Percentiles rank a stretch among this genome's conserved stretches.
Conservation (phyloP, 2,113 vertebrate genomes). For the Oryzias melastigma region DNA sequence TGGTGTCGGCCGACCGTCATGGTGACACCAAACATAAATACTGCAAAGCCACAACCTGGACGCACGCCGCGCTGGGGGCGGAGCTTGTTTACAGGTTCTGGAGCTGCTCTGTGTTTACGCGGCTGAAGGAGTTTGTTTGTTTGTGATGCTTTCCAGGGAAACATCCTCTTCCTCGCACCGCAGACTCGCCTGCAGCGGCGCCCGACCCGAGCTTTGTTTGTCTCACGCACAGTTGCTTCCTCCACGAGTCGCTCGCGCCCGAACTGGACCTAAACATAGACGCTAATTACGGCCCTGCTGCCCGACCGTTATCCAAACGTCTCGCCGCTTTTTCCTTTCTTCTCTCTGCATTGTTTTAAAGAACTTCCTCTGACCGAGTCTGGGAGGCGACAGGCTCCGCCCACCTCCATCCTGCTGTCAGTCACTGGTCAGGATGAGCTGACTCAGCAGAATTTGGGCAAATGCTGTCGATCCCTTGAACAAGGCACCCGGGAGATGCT, state of each 20-base stretch:
- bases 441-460: too few relatives aligned
- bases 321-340: slow-evolving; percentile 1
- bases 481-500: too few relatives aligned
- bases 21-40: slow-evolving; percentile 36
- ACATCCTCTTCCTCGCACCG: slow-evolving; percentile 25
- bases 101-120: slow-evolving; percentile 39
- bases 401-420: too few relatives aligned
- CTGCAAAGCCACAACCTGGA: slow-evolving; percentile 19
- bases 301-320: slow-evolving; percentile 1
- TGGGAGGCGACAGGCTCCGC: not conserved
- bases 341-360: slow-evolving; percentile 35
- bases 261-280: slow-evolving; percentile 39
- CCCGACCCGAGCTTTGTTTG: slow-evolving; percentile 36
- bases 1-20: slow-evolving; percentile 24
- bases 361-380: slow-evolving; percentile 6
- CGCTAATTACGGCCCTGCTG: slow-evolving; percentile 43
- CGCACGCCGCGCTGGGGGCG: not conserved
- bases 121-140: slow-evolving; percentile 37
- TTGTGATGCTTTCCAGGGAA: slow-evolving; percentile 24
- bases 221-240: slow-evolving; percentile 9
- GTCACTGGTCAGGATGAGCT: too few relatives aligned
- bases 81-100: slow-evolving; percentile 32
- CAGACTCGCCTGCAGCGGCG: not conserved
- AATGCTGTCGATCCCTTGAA: too few relatives aligned
- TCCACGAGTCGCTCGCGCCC: slow-evolving; percentile 27